Evolutionary conservation across 1,140 invertebrate genomes (phyloP).

Genomic region (Camponotus floridanus): DNA sequence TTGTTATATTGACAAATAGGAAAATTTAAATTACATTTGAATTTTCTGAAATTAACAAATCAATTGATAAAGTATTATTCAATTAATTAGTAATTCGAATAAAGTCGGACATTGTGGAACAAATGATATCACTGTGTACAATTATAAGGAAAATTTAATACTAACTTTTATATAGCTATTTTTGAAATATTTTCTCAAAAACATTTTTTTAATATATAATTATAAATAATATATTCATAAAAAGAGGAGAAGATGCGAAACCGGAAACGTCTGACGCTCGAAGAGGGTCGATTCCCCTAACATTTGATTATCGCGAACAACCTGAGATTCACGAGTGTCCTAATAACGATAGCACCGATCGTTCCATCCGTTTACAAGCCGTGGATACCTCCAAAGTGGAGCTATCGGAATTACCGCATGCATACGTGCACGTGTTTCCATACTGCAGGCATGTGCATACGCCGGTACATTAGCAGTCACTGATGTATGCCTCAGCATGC

Average conservation of each 20-base stretch:
- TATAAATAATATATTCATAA: no score
- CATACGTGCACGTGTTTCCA: constrained; percentile 48
- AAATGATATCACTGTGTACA: neutral
- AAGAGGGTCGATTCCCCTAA: neutral
- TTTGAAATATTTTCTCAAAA: neutral
- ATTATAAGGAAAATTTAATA: neutral
- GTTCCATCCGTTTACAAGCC: constrained; percentile 29
- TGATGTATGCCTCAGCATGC: constrained; percentile 75
- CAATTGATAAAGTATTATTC: neutral
- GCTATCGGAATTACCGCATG: constrained; percentile 44
- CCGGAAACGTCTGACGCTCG: neutral
- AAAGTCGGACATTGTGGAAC: neutral
- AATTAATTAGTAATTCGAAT: constrained; percentile 20
- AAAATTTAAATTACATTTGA: neutral
- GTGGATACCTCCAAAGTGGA: constrained; percentile 49
- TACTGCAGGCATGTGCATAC: constrained; percentile 46
- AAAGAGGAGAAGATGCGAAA: neutral
- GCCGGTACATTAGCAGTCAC: constrained; percentile 58
- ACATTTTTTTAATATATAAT: neutral
- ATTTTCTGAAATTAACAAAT: constrained; percentile 16
- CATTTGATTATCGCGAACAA: neutral
- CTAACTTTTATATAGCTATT: neutral
- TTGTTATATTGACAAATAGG: constrained; percentile 32
- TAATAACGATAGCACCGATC: constrained; percentile 9
- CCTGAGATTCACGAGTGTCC: neutral